Percentiles rank a stretch among this genome's conserved stretches.
These are phyloP conservation scores for Seriola rivoliana DNA, from an alignment of 2,113 vertebrate species.

Conservation along the genomic window DNA sequence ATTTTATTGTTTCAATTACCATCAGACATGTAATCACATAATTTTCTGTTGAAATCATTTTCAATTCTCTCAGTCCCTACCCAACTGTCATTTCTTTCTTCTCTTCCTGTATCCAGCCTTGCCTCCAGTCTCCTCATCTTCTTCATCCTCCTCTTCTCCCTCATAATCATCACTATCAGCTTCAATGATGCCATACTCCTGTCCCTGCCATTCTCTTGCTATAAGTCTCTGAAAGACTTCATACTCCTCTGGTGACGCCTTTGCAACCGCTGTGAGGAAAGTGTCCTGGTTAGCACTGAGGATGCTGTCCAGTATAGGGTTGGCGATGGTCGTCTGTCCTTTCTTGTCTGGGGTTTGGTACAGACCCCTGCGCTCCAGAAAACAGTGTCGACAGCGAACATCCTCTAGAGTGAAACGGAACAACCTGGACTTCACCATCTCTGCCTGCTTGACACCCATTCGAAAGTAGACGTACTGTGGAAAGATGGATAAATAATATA, in stretches of 20 bases:
- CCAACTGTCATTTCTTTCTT: conserved; percentile 54
- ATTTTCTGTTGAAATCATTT: neutral
- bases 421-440: conserved; percentile 86
- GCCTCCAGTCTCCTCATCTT: conserved; percentile 48
- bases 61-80: neutral
- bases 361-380: conserved; percentile 91
- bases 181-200: conserved; percentile 51
- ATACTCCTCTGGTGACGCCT: conserved; percentile 87
- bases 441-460: conserved; percentile 91
- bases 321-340: conserved; percentile 86
- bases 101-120: conserved; percentile 71
- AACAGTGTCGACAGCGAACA: conserved; percentile 88
- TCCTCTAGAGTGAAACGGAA: conserved; percentile 86
- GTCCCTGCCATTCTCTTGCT: conserved; percentile 85
- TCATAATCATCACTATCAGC: conserved; percentile 39
- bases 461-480: conserved; percentile 94
- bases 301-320: conserved; percentile 88
- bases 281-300: conserved; percentile 79
- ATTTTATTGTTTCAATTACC: conserved; percentile 17
- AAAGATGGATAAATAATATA: neutral
- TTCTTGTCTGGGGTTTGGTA: conserved; percentile 93
- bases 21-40: neutral
- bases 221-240: conserved; percentile 89
- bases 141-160: neutral
- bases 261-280: conserved; percentile 86